A percentile compares a stretch with the other conserved stretches of the same genome.
These are phyloP conservation scores for Camelus bactrianus DNA, from an alignment of 2,113 vertebrate genomes.

Conservation along the genomic window DNA sequence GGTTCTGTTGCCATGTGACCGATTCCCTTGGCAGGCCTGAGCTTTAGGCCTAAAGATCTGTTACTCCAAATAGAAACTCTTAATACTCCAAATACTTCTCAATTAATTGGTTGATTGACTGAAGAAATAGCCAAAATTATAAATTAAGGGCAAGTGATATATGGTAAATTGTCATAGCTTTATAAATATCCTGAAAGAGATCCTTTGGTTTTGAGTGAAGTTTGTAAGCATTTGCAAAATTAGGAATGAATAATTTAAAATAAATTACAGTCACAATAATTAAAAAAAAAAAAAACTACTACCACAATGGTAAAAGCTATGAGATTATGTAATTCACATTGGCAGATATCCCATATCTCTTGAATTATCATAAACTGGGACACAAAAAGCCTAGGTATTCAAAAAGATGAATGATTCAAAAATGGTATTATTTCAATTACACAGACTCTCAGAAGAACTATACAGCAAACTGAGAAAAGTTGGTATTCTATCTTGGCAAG, in stretches of 20 bases:
- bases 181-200: slow-evolving; percentile 2
- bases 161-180: not conserved
- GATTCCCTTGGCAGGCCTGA: not conserved
- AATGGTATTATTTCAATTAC: not conserved
- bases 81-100: not conserved
- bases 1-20: not conserved
- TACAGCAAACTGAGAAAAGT: not conserved
- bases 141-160: not conserved
- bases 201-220: slow-evolving; percentile 8
- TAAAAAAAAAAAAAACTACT: not conserved
- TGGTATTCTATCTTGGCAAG: not conserved
- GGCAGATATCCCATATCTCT: not conserved
- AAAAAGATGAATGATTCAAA: not conserved
- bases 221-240: not conserved
- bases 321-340: not conserved
- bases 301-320: not conserved
- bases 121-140: slow-evolving; percentile 31
- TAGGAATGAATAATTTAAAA: not conserved
- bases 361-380: not conserved
- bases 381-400: not conserved
- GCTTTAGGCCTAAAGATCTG: not conserved
- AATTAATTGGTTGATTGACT: not conserved
- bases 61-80: not conserved
- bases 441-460: not conserved
- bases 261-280: not conserved